Evolutionary conservation across 2,888 invertebrate genomes (phyloP), one percentile per base, ranked within the genome.

Genomic region (Ptilodon capucinus): DNA sequence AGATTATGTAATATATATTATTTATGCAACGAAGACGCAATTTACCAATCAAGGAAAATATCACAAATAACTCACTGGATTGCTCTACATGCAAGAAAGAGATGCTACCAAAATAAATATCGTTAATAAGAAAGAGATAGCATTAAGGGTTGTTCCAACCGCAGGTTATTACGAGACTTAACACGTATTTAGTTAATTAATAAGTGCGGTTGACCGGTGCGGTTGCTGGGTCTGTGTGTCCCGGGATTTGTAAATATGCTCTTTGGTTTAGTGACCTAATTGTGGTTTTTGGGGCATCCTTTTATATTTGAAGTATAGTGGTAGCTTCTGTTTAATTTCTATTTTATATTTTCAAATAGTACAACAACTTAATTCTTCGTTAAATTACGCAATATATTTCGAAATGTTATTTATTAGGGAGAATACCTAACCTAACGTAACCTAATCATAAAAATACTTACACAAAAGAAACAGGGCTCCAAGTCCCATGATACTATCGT

Each of bases 131-230:
- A 85, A 79, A 64, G 84, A 80, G 79, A 81, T 54, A 59, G 60
- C 42, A 54, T 42, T 57, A 69, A 79, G 86, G 86, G 85, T 80
- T 78, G 79, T 73, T 74, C 75, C 63, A 69, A 87, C 91, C 90
- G 81, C 91, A 89, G 81, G 82, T 86, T 89, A 86, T 86, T 84
- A 85, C 74, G 79, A 83, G 86, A 86, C 84, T 88, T 89, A 89
- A 89, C 90, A 86, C 88, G 87, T 84, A 88, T 83, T 86, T 84
- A 81, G 84, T 82, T 87, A 88, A 89, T 90, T 88, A 89, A 81
- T 86, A 79, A 84, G 82, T 87, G 89, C 78, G 90, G 90, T 90
- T 84, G 83, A 82, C 86, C 89, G 75, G 71, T 64, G 84, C 74
- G 84, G 85, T 81, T 71, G 74, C 57, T 60, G 73, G 76, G 72